Evolutionary conservation across 2,888 invertebrate species (phyloP).

Genomic region (Aphidoletes aphidimyza): DNA sequence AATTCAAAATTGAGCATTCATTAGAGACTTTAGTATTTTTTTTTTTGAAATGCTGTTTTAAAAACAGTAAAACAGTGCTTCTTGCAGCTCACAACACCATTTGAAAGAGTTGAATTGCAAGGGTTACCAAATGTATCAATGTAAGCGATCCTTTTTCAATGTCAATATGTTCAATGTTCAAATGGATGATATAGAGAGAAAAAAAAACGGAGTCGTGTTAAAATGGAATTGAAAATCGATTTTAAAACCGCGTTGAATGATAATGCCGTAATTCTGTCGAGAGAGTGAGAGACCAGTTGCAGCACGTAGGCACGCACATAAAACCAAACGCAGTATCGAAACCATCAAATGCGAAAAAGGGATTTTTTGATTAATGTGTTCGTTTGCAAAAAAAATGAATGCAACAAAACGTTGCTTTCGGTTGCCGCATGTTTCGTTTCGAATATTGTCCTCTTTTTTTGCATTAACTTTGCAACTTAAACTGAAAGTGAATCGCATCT

Average conservation of each 20-base stretch:
- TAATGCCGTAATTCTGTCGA: slow-evolving; percentile 14
- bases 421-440: background rate
- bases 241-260: slow-evolving; percentile 41
- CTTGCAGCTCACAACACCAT: too few relatives aligned
- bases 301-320: slow-evolving; percentile 34
- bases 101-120: background rate
- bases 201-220: background rate
- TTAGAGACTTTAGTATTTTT: background rate
- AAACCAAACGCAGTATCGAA: background rate
- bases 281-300: slow-evolving; percentile 19
- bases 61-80: too few relatives aligned
- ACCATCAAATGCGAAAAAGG: slow-evolving; percentile 34
- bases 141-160: background rate
- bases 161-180: slow-evolving; percentile 15
- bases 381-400: slow-evolving; percentile 51
- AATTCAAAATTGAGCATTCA: slow-evolving; percentile 50
- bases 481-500: slow-evolving; percentile 33
- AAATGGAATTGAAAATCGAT: slow-evolving; percentile 44
- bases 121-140: slow-evolving; percentile 24
- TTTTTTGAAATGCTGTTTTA: too few relatives aligned
- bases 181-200: too few relatives aligned
- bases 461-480: background rate
- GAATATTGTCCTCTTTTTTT: background rate
- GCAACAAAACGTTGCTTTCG: slow-evolving; percentile 32
- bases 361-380: slow-evolving; percentile 54